Evolutionary conservation across 2,797 vertebrate species (phyloP).

Genomic region (Clangula hyemalis): DNA sequence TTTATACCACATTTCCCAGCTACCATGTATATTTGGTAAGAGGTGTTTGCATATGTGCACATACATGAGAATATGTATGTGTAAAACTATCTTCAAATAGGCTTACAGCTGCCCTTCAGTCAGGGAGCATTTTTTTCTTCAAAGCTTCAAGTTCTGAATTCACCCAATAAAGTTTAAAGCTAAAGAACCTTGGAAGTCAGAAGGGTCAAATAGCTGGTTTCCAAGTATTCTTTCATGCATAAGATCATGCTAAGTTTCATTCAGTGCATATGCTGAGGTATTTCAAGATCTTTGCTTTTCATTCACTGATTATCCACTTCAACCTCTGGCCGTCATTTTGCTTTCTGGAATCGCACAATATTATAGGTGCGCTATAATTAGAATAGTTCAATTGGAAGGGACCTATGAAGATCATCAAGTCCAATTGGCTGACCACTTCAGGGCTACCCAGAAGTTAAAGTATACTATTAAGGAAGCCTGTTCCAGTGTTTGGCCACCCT

Average conservation of each 20-base stretch:
- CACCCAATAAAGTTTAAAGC: background rate
- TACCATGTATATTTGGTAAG: background rate
- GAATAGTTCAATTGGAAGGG: background rate
- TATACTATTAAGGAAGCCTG: background rate
- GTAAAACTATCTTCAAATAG: background rate
- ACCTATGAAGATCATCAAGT: background rate
- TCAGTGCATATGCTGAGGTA: background rate
- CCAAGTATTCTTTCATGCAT: background rate
- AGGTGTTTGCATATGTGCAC: background rate
- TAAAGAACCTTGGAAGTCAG: background rate
- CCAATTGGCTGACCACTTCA: background rate
- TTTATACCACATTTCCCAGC: background rate
- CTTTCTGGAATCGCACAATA: constrained; percentile 1
- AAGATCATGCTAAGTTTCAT: background rate
- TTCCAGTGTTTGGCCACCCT: background rate
- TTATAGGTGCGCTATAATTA: background rate
- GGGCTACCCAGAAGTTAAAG: background rate
- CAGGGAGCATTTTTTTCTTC: background rate
- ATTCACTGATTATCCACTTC: constrained; percentile 8
- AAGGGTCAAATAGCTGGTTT: background rate
- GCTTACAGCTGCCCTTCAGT: background rate
- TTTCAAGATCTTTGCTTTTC: constrained; percentile 4
- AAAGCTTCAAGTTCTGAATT: background rate
- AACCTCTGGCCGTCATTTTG: background rate
- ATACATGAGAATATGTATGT: accelerated